Evolutionary conservation across 2,888 invertebrate genomes (phyloP).

Genomic region (Tiphia femorata): DNA sequence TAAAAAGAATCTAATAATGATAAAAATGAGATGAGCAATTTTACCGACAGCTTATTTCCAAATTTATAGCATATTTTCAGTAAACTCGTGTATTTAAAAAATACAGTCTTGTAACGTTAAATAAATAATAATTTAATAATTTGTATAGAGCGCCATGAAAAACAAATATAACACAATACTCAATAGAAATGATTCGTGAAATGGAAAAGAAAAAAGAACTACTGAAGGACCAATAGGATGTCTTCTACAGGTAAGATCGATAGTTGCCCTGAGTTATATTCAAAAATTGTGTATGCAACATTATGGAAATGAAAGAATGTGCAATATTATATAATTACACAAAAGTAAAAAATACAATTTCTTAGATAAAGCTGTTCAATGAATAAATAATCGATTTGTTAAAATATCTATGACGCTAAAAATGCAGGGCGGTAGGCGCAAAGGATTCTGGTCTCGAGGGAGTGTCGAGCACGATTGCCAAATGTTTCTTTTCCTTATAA

Average conservation of each 20-base stretch:
- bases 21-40: too few relatives aligned
- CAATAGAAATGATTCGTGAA: too few relatives aligned
- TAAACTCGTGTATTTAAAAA: too few relatives aligned
- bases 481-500: neutral
- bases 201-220: neutral
- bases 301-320: neutral
- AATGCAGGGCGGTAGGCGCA: too few relatives aligned
- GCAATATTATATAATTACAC: neutral
- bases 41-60: too few relatives aligned
- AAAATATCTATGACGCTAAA: neutral
- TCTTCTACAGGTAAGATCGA: slow-evolving; percentile 3
- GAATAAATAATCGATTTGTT: neutral
- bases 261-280: slow-evolving; percentile 1
- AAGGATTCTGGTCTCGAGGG: slow-evolving; percentile 11
- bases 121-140: too few relatives aligned
- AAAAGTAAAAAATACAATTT: neutral
- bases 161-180: too few relatives aligned
- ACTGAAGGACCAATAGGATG: slow-evolving; percentile 5
- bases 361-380: neutral
- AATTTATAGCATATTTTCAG: too few relatives aligned
- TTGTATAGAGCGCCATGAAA: too few relatives aligned
- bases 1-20: too few relatives aligned
- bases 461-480: slow-evolving; percentile 12
- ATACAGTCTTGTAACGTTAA: too few relatives aligned
- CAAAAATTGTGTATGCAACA: neutral